A percentile compares a stretch with the other conserved stretches of the same genome.
These are phyloP conservation scores for Carlito syrichta DNA, from an alignment of 2,113 vertebrate genomes.

Conservation along the genomic window DNA sequence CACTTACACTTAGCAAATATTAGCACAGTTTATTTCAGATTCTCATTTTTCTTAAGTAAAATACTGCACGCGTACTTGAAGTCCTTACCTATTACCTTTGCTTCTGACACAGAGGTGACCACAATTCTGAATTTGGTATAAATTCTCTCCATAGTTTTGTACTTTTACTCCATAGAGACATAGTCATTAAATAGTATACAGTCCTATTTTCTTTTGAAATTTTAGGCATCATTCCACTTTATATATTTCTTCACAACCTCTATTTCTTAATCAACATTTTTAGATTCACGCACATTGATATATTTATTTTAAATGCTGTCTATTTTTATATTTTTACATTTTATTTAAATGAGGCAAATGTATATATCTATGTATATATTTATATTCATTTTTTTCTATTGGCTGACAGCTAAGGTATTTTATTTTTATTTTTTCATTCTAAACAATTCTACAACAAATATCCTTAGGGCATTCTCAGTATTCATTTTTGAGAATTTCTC, in stretches of 20 bases:
- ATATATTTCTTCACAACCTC: not conserved
- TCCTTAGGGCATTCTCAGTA: not conserved
- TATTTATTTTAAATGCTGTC: not conserved
- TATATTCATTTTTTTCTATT: not conserved
- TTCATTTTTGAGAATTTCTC: not conserved
- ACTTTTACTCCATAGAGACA: not conserved
- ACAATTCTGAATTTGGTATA: not conserved
- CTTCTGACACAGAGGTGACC: not conserved
- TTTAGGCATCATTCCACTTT: not conserved
- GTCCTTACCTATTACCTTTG: not conserved
- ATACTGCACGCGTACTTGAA: not conserved
- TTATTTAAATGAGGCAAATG: not conserved
- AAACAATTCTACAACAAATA: not conserved
- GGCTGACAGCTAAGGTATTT: not conserved
- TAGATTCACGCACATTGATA: not conserved
- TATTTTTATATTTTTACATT: not conserved
- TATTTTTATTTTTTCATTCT: not conserved
- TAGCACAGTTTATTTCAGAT: not conserved
- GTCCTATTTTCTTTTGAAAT: not conserved
- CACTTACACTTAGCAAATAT: not conserved
- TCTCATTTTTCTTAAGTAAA: not conserved
- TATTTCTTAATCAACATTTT: not conserved
- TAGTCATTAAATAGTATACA: not conserved
- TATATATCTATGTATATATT: not conserved
- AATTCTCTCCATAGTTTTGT: not conserved